Base-by-base conservation (phyloP, 2,888 invertebrate species). In the Esperia sulphurella region DNA sequence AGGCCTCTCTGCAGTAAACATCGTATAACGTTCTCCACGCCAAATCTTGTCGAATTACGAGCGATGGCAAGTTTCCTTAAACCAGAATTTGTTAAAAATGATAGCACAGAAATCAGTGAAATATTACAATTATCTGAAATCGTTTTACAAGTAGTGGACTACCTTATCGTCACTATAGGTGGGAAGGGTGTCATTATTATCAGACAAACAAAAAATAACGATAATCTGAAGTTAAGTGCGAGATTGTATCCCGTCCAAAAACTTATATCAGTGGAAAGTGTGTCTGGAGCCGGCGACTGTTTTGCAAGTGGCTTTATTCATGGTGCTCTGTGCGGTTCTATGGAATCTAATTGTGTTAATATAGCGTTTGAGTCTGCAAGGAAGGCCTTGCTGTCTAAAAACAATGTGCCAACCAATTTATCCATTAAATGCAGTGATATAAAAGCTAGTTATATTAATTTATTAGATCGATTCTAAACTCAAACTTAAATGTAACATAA, bases 231-330 rank as follows among this genome's bases (percentile, higher is more conserved):
- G 21, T 38, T 69, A 14, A 45, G 57, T 40, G 63, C 66, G 30
- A 66, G 60, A 48, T 58, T 68, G 43, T 93, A 92, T 69, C 77
- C 83, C 45, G 79, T 78, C 3, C 53, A 78, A 56, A 60, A 68
- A 50, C 51, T 91, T 37, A 49, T 72, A 49, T 63, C 84, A 45
- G 75, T 95, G 10, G 89, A 92, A 45, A 95, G 93, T 83, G 95
- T 95, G 0, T 95, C 95, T n/a, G 96, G 96, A 4, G 95, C 95
- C 14, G 96, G 96, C 1, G 96, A 96, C 68, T 95, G 95, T 71
- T 93, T 94, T 63, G 90, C 92, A 3, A 92, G 93, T 67, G 95
- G 95, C 0, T 92, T 94, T 61, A 92, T 95, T 48, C 79, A 91
- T 14, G 93, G 92, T 0, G 81, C 93, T 66, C 71, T 95, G 21